Conservation (phyloP, 1,140 invertebrate species). For the Trachymyrmex cornetzi region DNA sequence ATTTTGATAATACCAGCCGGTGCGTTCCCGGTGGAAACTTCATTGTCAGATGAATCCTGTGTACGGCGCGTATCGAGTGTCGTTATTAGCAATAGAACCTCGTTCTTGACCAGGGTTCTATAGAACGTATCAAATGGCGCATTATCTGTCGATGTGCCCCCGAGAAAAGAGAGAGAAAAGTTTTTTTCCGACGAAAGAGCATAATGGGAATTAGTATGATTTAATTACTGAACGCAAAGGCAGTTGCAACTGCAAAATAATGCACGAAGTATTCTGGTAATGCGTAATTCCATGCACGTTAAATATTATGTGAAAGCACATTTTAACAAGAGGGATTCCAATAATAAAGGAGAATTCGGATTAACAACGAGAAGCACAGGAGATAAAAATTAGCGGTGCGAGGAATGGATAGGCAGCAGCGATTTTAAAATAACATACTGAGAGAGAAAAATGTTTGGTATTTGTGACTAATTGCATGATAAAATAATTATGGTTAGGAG, state of each 20-base stretch:
- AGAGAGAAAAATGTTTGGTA: no score
- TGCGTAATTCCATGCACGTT: not conserved
- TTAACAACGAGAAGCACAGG: not conserved
- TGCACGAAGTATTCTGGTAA: not conserved
- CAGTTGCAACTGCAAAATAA: not conserved
- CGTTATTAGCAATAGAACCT: conserved; percentile 30
- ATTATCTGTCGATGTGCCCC: not conserved
- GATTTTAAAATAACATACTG: not conserved
- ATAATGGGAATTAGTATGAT: not conserved
- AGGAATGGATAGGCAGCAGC: not conserved
- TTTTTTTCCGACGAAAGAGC: not conserved
- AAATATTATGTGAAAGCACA: not conserved
- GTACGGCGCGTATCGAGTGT: conserved; percentile 20
- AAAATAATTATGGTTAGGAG: no score
- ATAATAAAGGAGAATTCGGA: not conserved
- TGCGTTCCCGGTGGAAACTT: not conserved
- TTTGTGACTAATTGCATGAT: no score
- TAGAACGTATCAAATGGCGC: not conserved
- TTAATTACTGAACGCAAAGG: not conserved
- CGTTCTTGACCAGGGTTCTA: not conserved
- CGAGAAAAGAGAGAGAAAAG: not conserved
- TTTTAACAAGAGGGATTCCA: not conserved
- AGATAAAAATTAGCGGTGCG: not conserved
- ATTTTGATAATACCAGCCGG: conserved; percentile 36
- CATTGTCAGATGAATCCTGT: conserved; percentile 22